Percentiles rank a stretch among this genome's conserved stretches.
phyloP scores from a whole-genome alignment of 2,113 vertebrate genomes.

The Hydrolagus affinis region DNA sequence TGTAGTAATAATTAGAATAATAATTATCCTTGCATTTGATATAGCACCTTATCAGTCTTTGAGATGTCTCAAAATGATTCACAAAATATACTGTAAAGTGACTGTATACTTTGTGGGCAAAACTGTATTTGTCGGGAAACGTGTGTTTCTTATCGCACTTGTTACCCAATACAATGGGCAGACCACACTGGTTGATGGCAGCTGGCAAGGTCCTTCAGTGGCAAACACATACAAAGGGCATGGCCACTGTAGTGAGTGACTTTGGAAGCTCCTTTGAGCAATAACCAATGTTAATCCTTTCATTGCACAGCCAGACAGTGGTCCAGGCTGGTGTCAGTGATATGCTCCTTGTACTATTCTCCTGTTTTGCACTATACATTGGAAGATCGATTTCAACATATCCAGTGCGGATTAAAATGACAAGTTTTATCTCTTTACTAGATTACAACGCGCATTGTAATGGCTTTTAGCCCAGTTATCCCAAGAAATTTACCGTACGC shows the following conservation, averaged over 20 bases:
- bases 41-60: no score
- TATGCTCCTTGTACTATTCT: neutral
- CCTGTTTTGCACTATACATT: constrained; percentile 14
- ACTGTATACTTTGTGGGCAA: no score
- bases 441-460: neutral
- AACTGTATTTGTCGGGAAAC: no score
- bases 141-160: no score
- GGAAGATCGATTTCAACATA: constrained; percentile 13
- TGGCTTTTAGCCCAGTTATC: neutral
- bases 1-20: no score
- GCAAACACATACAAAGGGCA: constrained; percentile 17
- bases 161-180: no score
- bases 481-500: no score
- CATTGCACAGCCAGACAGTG: constrained; percentile 29
- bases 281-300: constrained; percentile 27
- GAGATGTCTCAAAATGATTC: no score
- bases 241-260: no score
- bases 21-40: no score
- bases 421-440: constrained; percentile 8
- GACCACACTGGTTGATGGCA: neutral
- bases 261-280: neutral
- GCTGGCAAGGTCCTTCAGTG: neutral
- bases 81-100: no score
- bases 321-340: constrained; percentile 19
- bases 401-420: constrained; percentile 7